These are phyloP conservation scores for Chaetoderma sp. DNA, from an alignment of 2,888 invertebrate genomes.

Conservation along the genomic window DNA sequence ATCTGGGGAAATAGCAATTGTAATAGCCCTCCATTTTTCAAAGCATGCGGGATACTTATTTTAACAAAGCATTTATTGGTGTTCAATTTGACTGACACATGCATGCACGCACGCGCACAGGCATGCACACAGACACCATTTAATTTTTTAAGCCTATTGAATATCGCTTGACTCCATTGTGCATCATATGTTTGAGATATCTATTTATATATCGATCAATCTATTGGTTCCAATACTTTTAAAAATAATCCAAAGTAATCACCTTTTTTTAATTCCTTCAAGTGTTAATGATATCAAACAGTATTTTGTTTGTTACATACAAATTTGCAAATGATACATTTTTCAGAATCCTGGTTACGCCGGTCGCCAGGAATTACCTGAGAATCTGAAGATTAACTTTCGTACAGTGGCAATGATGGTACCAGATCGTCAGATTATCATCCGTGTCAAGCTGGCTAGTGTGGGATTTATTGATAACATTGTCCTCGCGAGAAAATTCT, in stretches of 20 bases:
- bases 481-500: slow-evolving; percentile 68
- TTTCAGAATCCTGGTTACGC: slow-evolving; percentile 70
- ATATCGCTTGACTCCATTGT: too few relatives aligned
- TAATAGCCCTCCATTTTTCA: too few relatives aligned
- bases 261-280: not conserved
- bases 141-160: too few relatives aligned
- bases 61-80: too few relatives aligned
- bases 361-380: slow-evolving; percentile 70
- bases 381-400: slow-evolving; percentile 71
- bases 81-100: too few relatives aligned
- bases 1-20: too few relatives aligned
- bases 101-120: too few relatives aligned
- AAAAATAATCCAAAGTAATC: not conserved
- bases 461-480: slow-evolving; percentile 70
- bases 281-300: not conserved
- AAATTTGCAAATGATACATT: too few relatives aligned
- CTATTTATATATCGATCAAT: not conserved
- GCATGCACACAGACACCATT: too few relatives aligned
- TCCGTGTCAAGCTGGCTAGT: slow-evolving; percentile 69
- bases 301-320: not conserved
- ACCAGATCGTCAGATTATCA: slow-evolving; percentile 70
- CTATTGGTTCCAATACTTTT: not conserved
- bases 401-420: slow-evolving; percentile 71
- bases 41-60: too few relatives aligned
- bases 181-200: too few relatives aligned